phyloP scores from a whole-genome alignment of 2,797 vertebrate genomes.

The Lithobates sylvaticus region DNA sequence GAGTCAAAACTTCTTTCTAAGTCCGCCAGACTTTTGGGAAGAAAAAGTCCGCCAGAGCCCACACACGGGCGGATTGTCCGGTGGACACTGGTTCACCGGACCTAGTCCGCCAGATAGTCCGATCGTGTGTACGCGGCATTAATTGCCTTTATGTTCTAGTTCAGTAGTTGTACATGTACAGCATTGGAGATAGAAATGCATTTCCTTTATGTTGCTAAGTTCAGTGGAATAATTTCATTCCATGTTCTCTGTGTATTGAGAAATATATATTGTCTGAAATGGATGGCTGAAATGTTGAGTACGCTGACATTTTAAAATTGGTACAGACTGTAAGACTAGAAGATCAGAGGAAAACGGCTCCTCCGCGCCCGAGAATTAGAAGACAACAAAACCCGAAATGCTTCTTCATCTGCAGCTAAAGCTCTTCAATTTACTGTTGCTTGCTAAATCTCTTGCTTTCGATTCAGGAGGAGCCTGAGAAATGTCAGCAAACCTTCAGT shows the following conservation, averaged over 20 bases:
- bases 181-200: no score
- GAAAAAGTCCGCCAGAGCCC: no score
- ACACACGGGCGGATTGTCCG: no score
- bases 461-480: not conserved
- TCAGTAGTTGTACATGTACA: no score
- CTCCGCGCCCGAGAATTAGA: not conserved
- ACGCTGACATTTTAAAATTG: not conserved
- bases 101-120: no score
- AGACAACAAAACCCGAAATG: not conserved
- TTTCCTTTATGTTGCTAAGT: no score
- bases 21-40: no score
- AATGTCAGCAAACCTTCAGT: constrained; percentile 3
- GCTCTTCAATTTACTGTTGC: not conserved
- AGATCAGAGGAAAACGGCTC: not conserved
- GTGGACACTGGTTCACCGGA: no score
- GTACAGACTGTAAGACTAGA: not conserved
- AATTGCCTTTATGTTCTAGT: no score
- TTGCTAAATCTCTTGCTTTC: not conserved
- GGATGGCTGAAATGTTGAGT: not conserved
- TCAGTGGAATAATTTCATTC: not conserved
- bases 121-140: no score
- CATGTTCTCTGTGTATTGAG: not conserved
- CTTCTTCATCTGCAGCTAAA: not conserved
- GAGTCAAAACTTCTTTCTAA: no score
- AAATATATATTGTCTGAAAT: not conserved